Percentiles rank a stretch among this genome's conserved stretches.
phyloP scores from a whole-genome alignment of 2,797 vertebrate genomes.

The Rhinella marina region DNA sequence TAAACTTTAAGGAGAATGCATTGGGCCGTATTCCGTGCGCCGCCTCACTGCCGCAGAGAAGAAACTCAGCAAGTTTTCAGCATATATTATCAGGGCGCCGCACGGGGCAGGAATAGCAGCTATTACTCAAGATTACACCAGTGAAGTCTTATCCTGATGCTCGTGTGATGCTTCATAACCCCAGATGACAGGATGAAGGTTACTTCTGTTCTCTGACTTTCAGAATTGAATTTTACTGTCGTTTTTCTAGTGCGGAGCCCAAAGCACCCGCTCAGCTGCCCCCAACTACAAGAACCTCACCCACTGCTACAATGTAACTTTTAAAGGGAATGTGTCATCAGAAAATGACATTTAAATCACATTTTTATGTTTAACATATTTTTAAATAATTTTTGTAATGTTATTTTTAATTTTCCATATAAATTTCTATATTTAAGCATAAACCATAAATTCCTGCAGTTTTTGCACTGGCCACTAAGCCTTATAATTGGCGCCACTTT shows the following conservation, averaged over 20 bases:
- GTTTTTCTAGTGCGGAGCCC: background rate
- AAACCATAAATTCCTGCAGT: too few relatives aligned
- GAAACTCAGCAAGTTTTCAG: constrained; percentile 39
- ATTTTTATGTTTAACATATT: too few relatives aligned
- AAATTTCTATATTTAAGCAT: too few relatives aligned
- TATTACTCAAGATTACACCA: constrained; percentile 45
- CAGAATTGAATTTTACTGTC: constrained; percentile 24
- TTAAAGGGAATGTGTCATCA: too few relatives aligned
- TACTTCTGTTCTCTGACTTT: constrained; percentile 17
- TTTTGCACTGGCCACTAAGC: too few relatives aligned
- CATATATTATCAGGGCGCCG: background rate
- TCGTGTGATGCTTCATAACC: constrained; percentile 33
- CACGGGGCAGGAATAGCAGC: constrained; percentile 9
- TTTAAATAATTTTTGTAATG: too few relatives aligned
- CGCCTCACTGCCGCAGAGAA: constrained; percentile 5
- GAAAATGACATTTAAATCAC: too few relatives aligned
- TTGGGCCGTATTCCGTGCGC: background rate
- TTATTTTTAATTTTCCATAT: too few relatives aligned
- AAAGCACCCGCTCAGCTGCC: background rate
- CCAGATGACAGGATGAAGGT: constrained; percentile 46
- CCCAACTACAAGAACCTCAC: background rate
- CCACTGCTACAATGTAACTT: too few relatives aligned
- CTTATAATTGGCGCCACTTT: too few relatives aligned
- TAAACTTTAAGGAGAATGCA: background rate
- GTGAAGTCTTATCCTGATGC: constrained; percentile 4